phyloP scores from a whole-genome alignment of 2,113 vertebrate genomes.

The Chelonoidis abingdonii region DNA sequence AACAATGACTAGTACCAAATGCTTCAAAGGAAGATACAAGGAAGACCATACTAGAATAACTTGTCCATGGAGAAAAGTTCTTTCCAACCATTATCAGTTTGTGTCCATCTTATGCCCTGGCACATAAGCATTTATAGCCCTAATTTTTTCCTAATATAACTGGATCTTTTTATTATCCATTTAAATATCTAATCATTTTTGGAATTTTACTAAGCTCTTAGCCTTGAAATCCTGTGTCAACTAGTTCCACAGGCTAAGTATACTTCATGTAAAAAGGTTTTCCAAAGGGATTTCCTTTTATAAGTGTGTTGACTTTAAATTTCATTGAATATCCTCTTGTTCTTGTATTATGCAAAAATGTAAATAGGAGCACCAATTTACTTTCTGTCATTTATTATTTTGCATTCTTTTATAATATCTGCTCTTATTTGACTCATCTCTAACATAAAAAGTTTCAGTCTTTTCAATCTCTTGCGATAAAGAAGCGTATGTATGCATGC shows the following conservation, averaged over 20 bases:
- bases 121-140: no score
- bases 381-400: not conserved
- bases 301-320: not conserved
- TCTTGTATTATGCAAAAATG: no score
- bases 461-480: not conserved
- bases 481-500: not conserved
- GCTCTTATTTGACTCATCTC: not conserved
- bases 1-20: not conserved
- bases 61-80: not conserved
- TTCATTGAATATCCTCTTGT: not conserved
- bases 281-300: not conserved
- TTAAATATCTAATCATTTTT: fast-evolving
- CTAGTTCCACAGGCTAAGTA: not conserved
- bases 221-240: not conserved
- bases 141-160: not conserved
- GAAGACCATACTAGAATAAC: fast-evolving
- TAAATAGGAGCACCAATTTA: no score
- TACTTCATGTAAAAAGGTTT: not conserved
- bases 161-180: not conserved
- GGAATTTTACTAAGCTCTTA: not conserved
- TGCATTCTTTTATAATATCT: not conserved
- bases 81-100: not conserved
- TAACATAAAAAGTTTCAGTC: not conserved
- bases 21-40: not conserved
- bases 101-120: not conserved